Evolutionary conservation across 2,888 invertebrate species (phyloP).

Genomic region (Lacanobia oleracea): DNA sequence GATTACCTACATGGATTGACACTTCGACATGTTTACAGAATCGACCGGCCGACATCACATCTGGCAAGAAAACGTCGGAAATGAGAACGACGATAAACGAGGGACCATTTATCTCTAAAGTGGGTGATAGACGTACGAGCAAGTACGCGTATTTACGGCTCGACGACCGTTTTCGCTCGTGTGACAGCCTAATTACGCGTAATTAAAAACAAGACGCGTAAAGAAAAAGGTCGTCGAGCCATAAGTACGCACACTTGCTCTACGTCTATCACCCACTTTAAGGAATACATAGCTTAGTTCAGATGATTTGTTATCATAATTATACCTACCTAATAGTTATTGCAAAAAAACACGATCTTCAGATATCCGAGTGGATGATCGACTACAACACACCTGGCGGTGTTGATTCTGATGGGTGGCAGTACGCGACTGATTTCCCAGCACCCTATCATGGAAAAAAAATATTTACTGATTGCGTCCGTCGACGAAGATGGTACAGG

Average conservation of each 20-base stretch:
- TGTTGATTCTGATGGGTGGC: slow-evolving; percentile 98
- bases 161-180: too few species aligned
- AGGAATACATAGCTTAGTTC: background rate
- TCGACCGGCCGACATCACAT: too few species aligned
- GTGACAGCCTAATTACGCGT: too few species aligned
- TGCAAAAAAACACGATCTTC: slow-evolving; percentile 40
- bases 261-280: background rate
- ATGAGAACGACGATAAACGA: background rate
- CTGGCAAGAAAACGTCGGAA: background rate
- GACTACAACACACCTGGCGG: slow-evolving; percentile 97
- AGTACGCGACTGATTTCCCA: slow-evolving; percentile 98
- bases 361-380: slow-evolving; percentile 97
- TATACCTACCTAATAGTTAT: background rate
- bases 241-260: too few species aligned
- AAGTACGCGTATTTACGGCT: too few species aligned
- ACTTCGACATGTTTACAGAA: too few species aligned
- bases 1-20: too few species aligned
- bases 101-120: background rate
- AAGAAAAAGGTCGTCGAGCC: too few species aligned
- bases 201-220: too few species aligned
- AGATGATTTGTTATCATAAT: background rate
- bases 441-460: slow-evolving; percentile 96
- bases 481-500: slow-evolving; percentile 95
- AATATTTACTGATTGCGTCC: slow-evolving; percentile 96
- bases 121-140: too few species aligned